Conservation (phyloP, 2,888 invertebrate genomes). For the Ecliptopera silaceata region DNA sequence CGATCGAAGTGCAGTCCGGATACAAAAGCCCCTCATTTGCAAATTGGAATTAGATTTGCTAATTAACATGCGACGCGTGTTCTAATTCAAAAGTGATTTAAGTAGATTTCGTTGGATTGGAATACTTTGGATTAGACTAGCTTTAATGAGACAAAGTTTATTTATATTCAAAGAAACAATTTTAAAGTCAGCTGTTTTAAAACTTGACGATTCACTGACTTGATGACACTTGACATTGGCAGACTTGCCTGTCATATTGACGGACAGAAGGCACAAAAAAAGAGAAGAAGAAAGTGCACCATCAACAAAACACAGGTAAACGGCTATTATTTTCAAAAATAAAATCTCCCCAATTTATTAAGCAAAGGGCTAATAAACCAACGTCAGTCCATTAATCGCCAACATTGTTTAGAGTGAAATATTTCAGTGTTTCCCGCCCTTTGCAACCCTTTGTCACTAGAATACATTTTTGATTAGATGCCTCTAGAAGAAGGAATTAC, state of each 20-base stretch:
- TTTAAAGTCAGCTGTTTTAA: no score
- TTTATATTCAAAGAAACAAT: no score
- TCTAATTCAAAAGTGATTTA: constrained; percentile 16
- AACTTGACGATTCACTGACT: no score
- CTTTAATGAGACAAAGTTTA: no score
- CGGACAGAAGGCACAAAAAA: no score
- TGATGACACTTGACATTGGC: no score
- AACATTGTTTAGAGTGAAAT: constrained; percentile 35
- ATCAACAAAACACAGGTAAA: constrained; percentile 13
- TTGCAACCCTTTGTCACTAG: background rate
- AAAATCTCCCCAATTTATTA: constrained; percentile 31
- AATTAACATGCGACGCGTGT: constrained; percentile 29
- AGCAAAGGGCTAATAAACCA: constrained; percentile 33
- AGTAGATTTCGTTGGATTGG: background rate
- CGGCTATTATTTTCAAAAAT: constrained; percentile 14
- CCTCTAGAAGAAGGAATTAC: no score
- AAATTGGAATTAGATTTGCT: constrained; percentile 37
- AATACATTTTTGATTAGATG: background rate
- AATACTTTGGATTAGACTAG: background rate
- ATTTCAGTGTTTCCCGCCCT: constrained; percentile 19
- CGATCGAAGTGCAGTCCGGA: constrained; percentile 15
- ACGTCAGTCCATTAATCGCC: constrained; percentile 38
- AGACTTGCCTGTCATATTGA: no score
- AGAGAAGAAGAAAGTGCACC: no score
- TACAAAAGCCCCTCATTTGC: constrained; percentile 32